Base-by-base conservation (phyloP, 2,797 vertebrate species). In the Acrossocheilus wenchowensis region DNA sequence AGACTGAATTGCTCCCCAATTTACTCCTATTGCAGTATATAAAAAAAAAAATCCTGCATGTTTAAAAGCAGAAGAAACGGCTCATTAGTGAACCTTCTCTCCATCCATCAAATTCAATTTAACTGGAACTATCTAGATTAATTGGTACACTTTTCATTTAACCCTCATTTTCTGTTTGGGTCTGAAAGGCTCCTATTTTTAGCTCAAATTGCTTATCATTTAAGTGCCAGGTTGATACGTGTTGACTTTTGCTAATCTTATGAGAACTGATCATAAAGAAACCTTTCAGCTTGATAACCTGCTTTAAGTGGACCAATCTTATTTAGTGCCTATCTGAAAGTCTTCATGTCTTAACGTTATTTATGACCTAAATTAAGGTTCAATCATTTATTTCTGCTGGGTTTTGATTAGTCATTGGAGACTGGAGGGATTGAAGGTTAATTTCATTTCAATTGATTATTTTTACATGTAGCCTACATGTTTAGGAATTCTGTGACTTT, bases 31-130 rank as follows among this genome's bases (percentile, higher is more conserved):
- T 78, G 74, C 74, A 78, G 64, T 69, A 69, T 10, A 26, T 26
- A 26, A 26, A 5, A 72, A 57, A 75, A 75, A 68, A 85, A 69
- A 78, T 71, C 36, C 43, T 54, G 62, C 62, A 21, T 57, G 62
- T 75, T 71, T 69, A 78, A 85, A 78, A 30, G 74, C 81, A 34
- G 26, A 41, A 43, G 83, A 78, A 78, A 71, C 4, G 26, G 75
- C 74, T 69, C 62, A 85, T 85, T 85, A 85, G 62, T 57, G 64
- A 78, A 85, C 73, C 62, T 66, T 77, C 41, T 78, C 64, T 85
- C 30, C n/a, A 69, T 85, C 74, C 23, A 71, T 85, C 64, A 85
- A 69, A 26, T 43, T 69, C 64, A 57, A n/a, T 78, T 54, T 39
- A 78, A 12, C 36, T 54, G 36, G 8, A 52, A 69, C 17, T 41